phyloP scores from a whole-genome alignment of 2,888 invertebrate genomes.

The Drosophila picticornis region DNA sequence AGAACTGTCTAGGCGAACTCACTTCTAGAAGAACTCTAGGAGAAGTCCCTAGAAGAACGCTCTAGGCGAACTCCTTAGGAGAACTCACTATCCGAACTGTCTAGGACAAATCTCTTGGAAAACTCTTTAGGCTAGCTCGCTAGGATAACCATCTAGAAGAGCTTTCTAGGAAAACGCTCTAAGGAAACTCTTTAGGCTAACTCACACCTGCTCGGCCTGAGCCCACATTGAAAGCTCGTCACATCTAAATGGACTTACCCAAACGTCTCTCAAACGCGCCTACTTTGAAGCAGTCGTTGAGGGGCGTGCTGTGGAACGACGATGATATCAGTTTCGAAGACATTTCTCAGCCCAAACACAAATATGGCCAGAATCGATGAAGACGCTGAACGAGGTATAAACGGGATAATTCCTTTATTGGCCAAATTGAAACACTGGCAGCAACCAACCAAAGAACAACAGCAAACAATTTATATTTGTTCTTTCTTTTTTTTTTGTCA shows the following conservation, averaged over 20 bases:
- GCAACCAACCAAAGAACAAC: constrained; percentile 20
- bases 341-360: constrained; percentile 65
- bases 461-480: constrained; percentile 10
- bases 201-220: too few species aligned
- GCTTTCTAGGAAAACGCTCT: background rate
- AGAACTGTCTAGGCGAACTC: background rate
- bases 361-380: constrained; percentile 71
- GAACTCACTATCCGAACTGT: background rate
- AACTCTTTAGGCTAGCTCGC: background rate
- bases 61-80: background rate
- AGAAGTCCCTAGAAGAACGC: too few species aligned
- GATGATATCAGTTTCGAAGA: constrained; percentile 84
- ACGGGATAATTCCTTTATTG: constrained; percentile 51
- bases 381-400: constrained; percentile 47
- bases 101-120: background rate
- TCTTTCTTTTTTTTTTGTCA: background rate
- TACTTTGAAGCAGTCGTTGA: constrained; percentile 84
- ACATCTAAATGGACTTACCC: constrained; percentile 85
- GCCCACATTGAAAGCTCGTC: constrained; percentile 7
- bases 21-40: background rate
- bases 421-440: constrained; percentile 49
- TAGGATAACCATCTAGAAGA: accelerated
- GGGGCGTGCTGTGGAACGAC: constrained; percentile 81
- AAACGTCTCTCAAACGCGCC: constrained; percentile 86
- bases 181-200: background rate